Conservation (phyloP, 2,113 vertebrate genomes). For the Leptobrachium leishanense region DNA sequence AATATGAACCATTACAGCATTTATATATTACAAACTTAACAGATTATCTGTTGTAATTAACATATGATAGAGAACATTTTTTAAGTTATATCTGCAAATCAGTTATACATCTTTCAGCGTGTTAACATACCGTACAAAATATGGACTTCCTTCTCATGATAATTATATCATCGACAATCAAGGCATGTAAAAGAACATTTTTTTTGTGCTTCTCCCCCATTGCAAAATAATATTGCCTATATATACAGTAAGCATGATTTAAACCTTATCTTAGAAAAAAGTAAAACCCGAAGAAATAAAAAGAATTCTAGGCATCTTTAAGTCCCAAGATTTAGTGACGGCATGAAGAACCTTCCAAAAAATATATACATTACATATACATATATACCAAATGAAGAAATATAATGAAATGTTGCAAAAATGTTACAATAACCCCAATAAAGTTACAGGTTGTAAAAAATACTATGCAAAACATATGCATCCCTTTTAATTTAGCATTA, state of each 20-base stretch:
- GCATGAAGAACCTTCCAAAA: not conserved
- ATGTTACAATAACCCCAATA: not conserved
- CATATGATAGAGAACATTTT: conserved; percentile 30
- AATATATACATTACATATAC: not conserved
- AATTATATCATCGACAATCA: conserved; percentile 15
- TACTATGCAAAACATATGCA: not conserved
- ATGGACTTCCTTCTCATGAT: not conserved
- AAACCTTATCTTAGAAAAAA: not conserved
- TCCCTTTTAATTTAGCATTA: not conserved
- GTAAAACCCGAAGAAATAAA: not conserved
- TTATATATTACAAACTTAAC: conserved; percentile 44
- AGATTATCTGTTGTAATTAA: conserved; percentile 16
- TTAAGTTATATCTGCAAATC: conserved; percentile 44
- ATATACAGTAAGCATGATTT: conserved; percentile 31
- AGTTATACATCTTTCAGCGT: conserved; percentile 35
- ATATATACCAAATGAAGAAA: not conserved
- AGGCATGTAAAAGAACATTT: conserved; percentile 11
- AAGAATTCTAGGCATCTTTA: not conserved
- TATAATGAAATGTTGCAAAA: not conserved
- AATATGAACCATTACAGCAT: conserved; percentile 49
- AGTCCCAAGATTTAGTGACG: not conserved
- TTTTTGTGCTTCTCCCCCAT: conserved; percentile 35
- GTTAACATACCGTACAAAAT: conserved; percentile 37
- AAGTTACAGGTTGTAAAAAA: not conserved
- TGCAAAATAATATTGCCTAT: conserved; percentile 16